phyloP scores from a whole-genome alignment of 2,113 vertebrate species.

The Echinops telfairi region DNA sequence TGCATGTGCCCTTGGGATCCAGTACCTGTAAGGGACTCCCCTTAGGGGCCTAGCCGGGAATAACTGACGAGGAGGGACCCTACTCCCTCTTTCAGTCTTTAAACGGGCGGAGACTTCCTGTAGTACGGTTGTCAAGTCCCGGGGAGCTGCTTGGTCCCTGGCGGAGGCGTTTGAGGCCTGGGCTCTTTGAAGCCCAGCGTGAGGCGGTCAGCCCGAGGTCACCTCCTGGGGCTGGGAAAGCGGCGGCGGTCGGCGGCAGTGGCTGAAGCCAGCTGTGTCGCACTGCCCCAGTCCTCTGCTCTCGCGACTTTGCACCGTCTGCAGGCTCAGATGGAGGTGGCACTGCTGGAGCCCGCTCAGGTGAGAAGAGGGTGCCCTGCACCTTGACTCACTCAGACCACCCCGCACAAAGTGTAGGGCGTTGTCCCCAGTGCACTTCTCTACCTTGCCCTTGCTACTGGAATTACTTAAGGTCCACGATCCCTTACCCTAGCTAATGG shows the following conservation, averaged over 20 bases:
- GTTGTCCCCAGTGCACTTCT: background rate
- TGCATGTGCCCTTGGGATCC: accelerated
- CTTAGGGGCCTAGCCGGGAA: too few species aligned
- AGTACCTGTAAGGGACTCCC: too few species aligned
- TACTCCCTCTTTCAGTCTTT: background rate
- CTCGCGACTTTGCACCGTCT: too few species aligned
- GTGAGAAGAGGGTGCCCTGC: background rate
- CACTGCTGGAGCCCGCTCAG: background rate
- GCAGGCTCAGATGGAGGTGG: background rate
- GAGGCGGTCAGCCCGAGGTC: background rate
- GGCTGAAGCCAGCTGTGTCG: background rate
- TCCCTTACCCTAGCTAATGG: too few species aligned
- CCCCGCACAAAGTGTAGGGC: background rate
- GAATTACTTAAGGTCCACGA: background rate
- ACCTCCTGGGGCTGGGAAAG: too few species aligned
- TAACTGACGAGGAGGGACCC: background rate
- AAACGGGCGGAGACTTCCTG: accelerated
- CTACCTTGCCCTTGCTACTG: too few species aligned
- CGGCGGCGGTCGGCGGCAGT: too few species aligned
- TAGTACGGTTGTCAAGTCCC: background rate
- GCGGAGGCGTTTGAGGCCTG: background rate
- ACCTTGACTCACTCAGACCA: background rate
- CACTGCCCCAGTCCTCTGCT: background rate
- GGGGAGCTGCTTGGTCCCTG: background rate
- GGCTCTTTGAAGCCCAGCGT: background rate